Base-by-base conservation (phyloP, 2,888 invertebrate species). In the Falcaria lacertinaria region DNA sequence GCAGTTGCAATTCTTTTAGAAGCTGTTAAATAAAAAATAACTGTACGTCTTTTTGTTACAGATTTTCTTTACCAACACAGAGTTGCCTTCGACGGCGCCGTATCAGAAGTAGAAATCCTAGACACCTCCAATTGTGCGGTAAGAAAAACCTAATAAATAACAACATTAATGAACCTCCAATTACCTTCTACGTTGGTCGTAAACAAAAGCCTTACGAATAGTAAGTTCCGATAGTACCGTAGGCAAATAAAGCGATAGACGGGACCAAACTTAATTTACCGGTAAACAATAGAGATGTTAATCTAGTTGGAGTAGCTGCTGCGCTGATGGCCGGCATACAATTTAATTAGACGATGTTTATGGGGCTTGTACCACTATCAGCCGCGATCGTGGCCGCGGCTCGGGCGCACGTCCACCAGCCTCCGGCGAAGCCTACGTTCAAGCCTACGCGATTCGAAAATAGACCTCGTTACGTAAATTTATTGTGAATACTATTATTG, bases 51-150 rank as follows among this genome's bases (percentile, higher is more conserved):
- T 76, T 79, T 81, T 87, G 80, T 93, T 93, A 60, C 93, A 94
- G 94, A 95, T 91, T 94, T 94, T 77, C 91, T 94, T 57, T 94
- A 95, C 85, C 92, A 94, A 69, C 94, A 95, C 78, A 92, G 93
- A 79, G 93, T 94, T 61, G 93, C 93, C 54, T 94, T 94, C 80
- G 94, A 94, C 78, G 94, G 93, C 69, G 94, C 92, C 55, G 92
- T 92, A 57, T 94, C 94, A 50, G 94, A 94, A 85, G 93, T 94
- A 64, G 95, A 94, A 90, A 94, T 94, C 80, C 89, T 94, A 83
- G 95, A 94, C 85, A 95, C 94, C 60, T 94, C 94, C 61, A 94
- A 93, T 89, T 94, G 94, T 89, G 93, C 92, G 90, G 95, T 95
- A 90, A 93, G 94, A 53, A 55, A 69, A 55, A 0, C 11, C 4